These are phyloP conservation scores for Danio tinwini DNA, from an alignment of 2,797 vertebrate species.

Conservation along the genomic window DNA sequence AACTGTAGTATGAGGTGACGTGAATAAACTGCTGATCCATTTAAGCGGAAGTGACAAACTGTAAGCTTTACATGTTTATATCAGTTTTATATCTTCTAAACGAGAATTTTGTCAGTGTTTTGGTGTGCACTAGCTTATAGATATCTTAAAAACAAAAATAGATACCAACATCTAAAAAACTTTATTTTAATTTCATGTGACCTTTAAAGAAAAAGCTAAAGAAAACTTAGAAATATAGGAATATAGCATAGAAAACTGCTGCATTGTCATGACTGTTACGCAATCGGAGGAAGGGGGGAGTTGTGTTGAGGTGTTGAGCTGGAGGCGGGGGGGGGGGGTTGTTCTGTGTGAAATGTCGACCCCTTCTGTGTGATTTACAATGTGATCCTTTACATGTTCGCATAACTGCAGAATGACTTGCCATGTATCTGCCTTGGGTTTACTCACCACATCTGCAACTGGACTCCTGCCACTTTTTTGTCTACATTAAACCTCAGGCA, in stretches of 20 bases:
- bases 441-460: neutral
- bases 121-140: no score
- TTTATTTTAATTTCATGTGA: no score
- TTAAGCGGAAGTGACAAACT: no score
- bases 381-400: neutral
- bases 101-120: no score
- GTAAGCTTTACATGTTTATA: no score
- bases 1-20: no score
- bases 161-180: no score
- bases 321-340: constrained; percentile 45
- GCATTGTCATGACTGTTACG: neutral
- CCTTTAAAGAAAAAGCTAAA: neutral
- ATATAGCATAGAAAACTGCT: neutral
- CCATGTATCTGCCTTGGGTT: neutral
- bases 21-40: no score
- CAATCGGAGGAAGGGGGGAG: neutral
- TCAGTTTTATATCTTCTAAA: no score
- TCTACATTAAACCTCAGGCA: neutral
- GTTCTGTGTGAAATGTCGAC: constrained; percentile 17
- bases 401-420: neutral
- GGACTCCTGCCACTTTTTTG: constrained; percentile 26
- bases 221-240: no score
- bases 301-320: no score
- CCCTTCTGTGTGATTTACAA: constrained; percentile 8
- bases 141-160: no score